These are phyloP conservation scores for Drosophila pallidifrons DNA, from an alignment of 1,140 invertebrate species.

Conservation along the genomic window DNA sequence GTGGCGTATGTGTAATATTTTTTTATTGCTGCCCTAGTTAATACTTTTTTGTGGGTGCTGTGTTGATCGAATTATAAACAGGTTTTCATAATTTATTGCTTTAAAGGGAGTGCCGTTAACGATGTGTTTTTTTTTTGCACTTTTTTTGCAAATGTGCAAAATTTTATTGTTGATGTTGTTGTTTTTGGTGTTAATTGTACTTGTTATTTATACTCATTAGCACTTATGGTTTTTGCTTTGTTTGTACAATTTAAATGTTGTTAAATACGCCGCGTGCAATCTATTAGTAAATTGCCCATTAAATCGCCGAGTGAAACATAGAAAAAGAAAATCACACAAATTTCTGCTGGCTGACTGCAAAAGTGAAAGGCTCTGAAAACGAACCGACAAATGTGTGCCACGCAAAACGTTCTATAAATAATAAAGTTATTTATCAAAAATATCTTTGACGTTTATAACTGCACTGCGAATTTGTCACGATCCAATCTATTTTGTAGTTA, in stretches of 20 bases:
- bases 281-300: conserved; percentile 36
- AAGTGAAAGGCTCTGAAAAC: conserved; percentile 11
- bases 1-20: conserved; percentile 74
- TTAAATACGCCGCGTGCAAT: conserved; percentile 42
- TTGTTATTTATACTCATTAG: conserved; percentile 5
- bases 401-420: conserved; percentile 18
- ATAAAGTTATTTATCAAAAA: conserved; percentile 2
- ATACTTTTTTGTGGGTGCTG: conserved; percentile 19
- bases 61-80: conserved; percentile 20
- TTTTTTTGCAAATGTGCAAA: conserved; percentile 26
- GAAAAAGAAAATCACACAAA: conserved; percentile 10
- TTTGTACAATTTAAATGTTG: conserved; percentile 22
- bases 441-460: conserved; percentile 13
- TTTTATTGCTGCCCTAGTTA: conserved; percentile 60
- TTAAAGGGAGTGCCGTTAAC: not conserved
- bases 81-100: not conserved
- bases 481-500: conserved; percentile 21
- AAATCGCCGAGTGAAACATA: conserved; percentile 1
- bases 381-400: not conserved
- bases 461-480: conserved; percentile 14
- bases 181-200: not conserved
- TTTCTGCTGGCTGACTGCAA: not conserved
- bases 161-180: not conserved
- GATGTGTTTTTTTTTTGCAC: conserved; percentile 1
- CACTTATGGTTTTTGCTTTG: conserved; percentile 26